Evolutionary conservation across 1,140 invertebrate species (phyloP).

Genomic region (Zaprionus ghesquierei): DNA sequence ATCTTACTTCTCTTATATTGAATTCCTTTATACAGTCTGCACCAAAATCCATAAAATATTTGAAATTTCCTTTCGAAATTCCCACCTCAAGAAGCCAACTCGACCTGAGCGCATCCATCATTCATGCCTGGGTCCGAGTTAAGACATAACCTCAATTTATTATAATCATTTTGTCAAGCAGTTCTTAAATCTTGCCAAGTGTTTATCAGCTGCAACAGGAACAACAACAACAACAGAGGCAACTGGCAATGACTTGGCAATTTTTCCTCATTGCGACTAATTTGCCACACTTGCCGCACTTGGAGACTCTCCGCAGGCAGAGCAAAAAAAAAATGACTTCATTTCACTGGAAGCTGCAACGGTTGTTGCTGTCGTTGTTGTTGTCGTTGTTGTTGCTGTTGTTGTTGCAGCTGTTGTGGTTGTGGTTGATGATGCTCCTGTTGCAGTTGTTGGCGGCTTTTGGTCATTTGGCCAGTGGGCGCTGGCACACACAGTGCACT

Average conservation of each 20-base stretch:
- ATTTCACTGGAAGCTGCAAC: conserved; percentile 27
- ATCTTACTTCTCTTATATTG: too few relatives aligned
- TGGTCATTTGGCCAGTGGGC: conserved; percentile 33
- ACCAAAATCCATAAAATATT: too few relatives aligned
- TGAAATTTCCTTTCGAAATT: too few relatives aligned
- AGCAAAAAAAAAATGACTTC: conserved; percentile 38
- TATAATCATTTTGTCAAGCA: conserved; percentile 11
- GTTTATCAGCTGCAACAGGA: conserved; percentile 8
- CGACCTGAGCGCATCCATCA: too few relatives aligned
- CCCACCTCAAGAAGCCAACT: too few relatives aligned
- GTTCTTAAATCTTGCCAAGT: conserved; percentile 7
- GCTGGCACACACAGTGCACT: conserved; percentile 48
- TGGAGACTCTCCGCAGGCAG: conserved; percentile 1
- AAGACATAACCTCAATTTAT: background rate
- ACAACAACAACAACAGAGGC: background rate
- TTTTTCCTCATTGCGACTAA: conserved; percentile 47
- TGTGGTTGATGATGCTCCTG: background rate
- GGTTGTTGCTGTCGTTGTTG: background rate
- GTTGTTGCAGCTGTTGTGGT: conserved; percentile 1
- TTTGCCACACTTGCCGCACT: conserved; percentile 42
- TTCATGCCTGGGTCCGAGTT: too few relatives aligned
- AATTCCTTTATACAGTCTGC: too few relatives aligned
- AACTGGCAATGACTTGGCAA: conserved; percentile 34
- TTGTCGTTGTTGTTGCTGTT: background rate
- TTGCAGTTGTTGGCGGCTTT: conserved; percentile 23